phyloP scores from a whole-genome alignment of 2,888 invertebrate species.

The Thereva unica region DNA sequence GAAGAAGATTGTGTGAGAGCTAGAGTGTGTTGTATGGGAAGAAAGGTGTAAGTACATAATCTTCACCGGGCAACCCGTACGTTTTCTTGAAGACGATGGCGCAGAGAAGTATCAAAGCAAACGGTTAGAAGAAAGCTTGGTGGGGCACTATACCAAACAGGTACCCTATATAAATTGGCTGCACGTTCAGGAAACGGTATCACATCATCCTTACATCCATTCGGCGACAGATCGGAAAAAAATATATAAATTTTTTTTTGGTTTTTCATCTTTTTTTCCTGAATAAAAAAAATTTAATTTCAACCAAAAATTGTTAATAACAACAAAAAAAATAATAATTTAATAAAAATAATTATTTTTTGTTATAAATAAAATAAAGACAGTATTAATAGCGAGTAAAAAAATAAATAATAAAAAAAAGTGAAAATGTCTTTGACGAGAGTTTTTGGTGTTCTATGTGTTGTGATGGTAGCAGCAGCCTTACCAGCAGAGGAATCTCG shows the following conservation, averaged over 20 bases:
- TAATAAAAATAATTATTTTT: slow-evolving; percentile 1
- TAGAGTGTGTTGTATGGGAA: slow-evolving; percentile 22
- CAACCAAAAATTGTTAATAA: slow-evolving; percentile 4
- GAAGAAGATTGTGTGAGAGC: no score
- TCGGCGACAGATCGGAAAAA: slow-evolving; percentile 53
- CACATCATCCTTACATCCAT: slow-evolving; percentile 60
- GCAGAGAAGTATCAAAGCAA: slow-evolving; percentile 35
- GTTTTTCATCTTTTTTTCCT: slow-evolving; percentile 26
- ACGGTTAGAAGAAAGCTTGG: slow-evolving; percentile 41
- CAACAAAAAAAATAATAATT: slow-evolving; percentile 8
- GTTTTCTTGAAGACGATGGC: slow-evolving; percentile 15
- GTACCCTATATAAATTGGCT: slow-evolving; percentile 59
- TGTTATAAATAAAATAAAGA: slow-evolving; percentile 3
- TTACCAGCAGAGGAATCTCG: slow-evolving; percentile 73
- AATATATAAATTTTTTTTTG: slow-evolving; percentile 32
- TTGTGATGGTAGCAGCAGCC: slow-evolving; percentile 66
- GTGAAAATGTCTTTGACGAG: slow-evolving; percentile 58
- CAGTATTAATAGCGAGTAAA: background rate
- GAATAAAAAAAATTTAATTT: background rate
- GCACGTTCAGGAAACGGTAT: slow-evolving; percentile 59
- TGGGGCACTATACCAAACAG: slow-evolving; percentile 44
- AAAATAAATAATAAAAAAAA: slow-evolving; percentile 13
- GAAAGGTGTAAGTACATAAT: slow-evolving; percentile 35
- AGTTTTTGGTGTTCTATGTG: slow-evolving; percentile 61
- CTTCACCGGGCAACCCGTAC: slow-evolving; percentile 31